Evolutionary conservation across 1,140 invertebrate species (phyloP).

Genomic region (Phthorimaea operculella): DNA sequence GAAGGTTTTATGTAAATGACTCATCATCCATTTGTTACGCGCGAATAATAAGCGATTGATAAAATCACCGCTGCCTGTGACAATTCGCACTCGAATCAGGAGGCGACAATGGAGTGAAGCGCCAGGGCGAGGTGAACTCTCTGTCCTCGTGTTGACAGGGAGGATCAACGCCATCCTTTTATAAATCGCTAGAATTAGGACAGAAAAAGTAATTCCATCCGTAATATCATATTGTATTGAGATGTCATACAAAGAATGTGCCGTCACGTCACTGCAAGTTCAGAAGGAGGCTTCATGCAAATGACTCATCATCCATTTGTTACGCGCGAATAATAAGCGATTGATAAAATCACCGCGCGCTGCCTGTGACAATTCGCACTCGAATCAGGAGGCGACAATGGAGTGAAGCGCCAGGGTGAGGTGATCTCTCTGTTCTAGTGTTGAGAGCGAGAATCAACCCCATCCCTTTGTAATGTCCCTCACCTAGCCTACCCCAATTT

Average conservation of each 20-base stretch:
- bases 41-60: constrained; percentile 53
- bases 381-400: constrained; percentile 51
- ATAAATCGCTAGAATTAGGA: no score
- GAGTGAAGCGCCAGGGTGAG: background rate
- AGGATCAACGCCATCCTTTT: constrained; percentile 23
- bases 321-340: constrained; percentile 46
- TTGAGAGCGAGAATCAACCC: no score
- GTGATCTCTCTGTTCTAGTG: no score
- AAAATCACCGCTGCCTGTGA: constrained; percentile 49
- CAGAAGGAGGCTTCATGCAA: constrained; percentile 13
- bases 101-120: constrained; percentile 35
- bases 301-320: constrained; percentile 40
- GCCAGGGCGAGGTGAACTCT: no score
- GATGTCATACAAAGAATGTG: no score
- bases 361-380: constrained; percentile 56
- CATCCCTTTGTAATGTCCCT: constrained; percentile 40
- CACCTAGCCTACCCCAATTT: no score
- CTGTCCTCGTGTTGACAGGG: no score
- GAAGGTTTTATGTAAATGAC: constrained; percentile 24
- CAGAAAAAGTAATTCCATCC: no score
- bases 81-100: constrained; percentile 55
- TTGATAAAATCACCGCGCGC: constrained; percentile 50
- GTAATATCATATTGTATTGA: no score
- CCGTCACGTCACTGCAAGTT: constrained; percentile 9
- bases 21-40: constrained; percentile 37